phyloP scores from a whole-genome alignment of 2,113 vertebrate genomes.

The Sceloporus tristichus region DNA sequence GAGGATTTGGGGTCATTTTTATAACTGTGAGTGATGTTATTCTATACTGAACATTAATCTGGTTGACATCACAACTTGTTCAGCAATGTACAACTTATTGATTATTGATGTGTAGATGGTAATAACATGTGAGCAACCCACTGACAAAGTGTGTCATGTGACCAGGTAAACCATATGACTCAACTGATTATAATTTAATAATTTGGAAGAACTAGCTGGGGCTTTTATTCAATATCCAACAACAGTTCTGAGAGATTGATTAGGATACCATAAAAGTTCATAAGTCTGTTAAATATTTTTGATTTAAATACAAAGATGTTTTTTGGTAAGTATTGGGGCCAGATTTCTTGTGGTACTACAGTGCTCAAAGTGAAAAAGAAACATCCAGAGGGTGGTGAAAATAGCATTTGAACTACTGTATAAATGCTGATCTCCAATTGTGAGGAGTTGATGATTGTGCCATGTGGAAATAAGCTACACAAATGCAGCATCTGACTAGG shows the following conservation, averaged over 20 bases:
- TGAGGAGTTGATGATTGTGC: not conserved
- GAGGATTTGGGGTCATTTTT: no score
- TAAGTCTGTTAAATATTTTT: not conserved
- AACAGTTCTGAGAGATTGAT: not conserved
- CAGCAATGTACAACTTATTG: no score
- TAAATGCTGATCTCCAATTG: not conserved
- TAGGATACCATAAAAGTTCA: not conserved
- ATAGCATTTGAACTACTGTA: not conserved
- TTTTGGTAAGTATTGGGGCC: not conserved
- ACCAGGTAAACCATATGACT: not conserved
- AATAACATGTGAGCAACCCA: no score
- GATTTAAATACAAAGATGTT: slow-evolving; percentile 1
- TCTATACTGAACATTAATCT: no score
- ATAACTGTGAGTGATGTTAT: no score
- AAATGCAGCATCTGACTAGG: not conserved
- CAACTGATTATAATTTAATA: slow-evolving; percentile 3
- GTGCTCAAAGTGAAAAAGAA: not conserved
- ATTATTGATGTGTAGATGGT: no score
- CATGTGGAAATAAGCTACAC: not conserved
- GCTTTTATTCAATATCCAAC: not conserved
- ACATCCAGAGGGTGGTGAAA: not conserved
- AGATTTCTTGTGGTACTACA: not conserved
- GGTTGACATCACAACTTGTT: no score
- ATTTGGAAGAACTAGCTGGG: not conserved
- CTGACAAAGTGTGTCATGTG: no score